Evolutionary conservation across 2,113 vertebrate species (phyloP).

Genomic region (Trichechus manatus): DNA sequence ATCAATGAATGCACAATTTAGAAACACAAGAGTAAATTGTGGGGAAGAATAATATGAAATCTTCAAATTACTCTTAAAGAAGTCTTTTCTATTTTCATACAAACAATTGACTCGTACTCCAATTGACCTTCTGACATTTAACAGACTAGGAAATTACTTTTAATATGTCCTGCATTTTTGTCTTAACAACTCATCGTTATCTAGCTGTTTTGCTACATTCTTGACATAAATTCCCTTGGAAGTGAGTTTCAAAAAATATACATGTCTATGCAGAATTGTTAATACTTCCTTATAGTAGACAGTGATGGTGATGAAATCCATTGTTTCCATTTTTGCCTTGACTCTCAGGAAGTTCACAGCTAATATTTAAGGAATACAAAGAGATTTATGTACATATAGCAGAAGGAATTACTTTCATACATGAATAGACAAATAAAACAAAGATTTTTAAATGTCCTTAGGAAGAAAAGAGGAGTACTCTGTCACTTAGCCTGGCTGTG

Average conservation of each 20-base stretch:
- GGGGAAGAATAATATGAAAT: neutral
- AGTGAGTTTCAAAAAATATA: neutral
- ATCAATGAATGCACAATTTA: neutral
- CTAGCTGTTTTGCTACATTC: neutral
- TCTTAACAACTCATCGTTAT: neutral
- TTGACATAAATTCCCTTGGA: neutral
- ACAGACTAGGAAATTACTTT: neutral
- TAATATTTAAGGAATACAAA: neutral
- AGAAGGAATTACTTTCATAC: conserved; percentile 8
- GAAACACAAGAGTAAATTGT: neutral
- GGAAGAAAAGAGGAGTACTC: neutral
- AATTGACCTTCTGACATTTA: neutral
- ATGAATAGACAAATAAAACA: neutral
- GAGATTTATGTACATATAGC: neutral
- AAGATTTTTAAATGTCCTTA: neutral
- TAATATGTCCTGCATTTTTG: neutral
- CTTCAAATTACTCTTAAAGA: neutral
- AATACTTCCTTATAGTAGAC: neutral
- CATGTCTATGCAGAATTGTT: neutral
- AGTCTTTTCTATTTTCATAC: neutral
- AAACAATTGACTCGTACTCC: neutral
- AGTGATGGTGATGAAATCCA: neutral
- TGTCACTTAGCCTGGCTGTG: neutral
- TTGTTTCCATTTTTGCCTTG: conserved; percentile 5
- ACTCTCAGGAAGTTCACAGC: neutral